Evolutionary conservation across 2,888 invertebrate species (phyloP).

Genomic region (Dusona sp.): DNA sequence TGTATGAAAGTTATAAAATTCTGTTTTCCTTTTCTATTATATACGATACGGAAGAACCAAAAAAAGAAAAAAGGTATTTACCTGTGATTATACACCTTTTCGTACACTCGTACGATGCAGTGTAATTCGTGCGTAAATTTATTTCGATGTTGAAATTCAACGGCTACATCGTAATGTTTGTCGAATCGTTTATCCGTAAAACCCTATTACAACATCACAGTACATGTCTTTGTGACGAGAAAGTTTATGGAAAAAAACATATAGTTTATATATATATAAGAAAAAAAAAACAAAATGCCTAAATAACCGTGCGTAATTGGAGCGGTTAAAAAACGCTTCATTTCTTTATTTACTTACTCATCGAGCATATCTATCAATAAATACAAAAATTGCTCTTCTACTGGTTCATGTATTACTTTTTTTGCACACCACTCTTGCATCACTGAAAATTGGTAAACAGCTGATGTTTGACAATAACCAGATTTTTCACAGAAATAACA

Average conservation of each 20-base stretch:
- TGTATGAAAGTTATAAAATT: conserved; percentile 22
- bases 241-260: conserved; percentile 6
- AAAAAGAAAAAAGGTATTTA: conserved; percentile 23
- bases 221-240: background rate
- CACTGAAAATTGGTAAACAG: background rate
- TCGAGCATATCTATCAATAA: background rate
- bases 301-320: conserved; percentile 33
- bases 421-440: background rate
- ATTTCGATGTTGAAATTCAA: conserved; percentile 52
- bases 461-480: background rate
- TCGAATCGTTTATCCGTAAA: conserved; percentile 40
- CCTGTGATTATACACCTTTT: conserved; percentile 46
- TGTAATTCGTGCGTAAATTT: conserved; percentile 13
- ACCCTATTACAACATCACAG: conserved; percentile 1
- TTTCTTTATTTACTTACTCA: conserved; percentile 6
- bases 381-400: background rate
- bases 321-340: background rate
- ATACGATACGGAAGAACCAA: conserved; percentile 31
- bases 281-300: conserved; percentile 48
- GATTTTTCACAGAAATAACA: background rate
- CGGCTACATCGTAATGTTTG: conserved; percentile 32
- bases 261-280: conserved; percentile 3
- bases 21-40: conserved; percentile 16
- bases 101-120: conserved; percentile 7
- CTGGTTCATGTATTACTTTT: background rate